A percentile compares a stretch with the other conserved stretches of the same genome.
Evolutionary conservation across 2,113 vertebrate species (phyloP).

Genomic region (Galbula dea): DNA sequence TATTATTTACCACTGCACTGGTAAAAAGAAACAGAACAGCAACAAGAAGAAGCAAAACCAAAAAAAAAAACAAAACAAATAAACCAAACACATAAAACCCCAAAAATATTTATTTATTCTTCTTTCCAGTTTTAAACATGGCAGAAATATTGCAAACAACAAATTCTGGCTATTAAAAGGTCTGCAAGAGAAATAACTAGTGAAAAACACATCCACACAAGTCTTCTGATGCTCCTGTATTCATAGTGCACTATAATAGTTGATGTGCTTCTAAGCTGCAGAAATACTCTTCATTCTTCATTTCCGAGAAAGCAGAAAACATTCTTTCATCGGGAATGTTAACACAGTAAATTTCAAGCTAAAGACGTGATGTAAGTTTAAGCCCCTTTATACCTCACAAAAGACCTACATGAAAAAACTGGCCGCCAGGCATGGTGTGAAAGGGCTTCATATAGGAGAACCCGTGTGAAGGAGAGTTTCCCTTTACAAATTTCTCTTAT

Average conservation of each 20-base stretch:
- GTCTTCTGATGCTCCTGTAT: neutral
- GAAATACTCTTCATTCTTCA: neutral
- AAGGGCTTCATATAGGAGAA: neutral
- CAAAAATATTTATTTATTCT: neutral
- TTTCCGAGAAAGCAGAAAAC: too few relatives aligned
- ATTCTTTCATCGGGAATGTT: neutral
- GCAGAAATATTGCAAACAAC: neutral
- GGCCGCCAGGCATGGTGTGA: neutral
- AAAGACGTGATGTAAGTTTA: neutral
- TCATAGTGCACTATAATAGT: neutral
- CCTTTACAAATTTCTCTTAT: neutral
- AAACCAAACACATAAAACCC: neutral
- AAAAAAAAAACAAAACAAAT: neutral
- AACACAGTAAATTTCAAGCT: neutral
- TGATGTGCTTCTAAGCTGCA: neutral
- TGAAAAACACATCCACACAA: neutral
- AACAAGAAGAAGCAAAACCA: too few relatives aligned
- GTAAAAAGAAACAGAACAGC: neutral
- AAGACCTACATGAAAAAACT: neutral
- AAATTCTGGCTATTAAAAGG: conserved; percentile 30
- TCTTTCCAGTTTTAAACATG: neutral
- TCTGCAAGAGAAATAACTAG: conserved; percentile 13
- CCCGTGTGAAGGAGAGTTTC: neutral
- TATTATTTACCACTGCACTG: neutral
- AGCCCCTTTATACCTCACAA: neutral